Base-by-base conservation (phyloP, 2,888 invertebrate species). In the Gortyna flavago region DNA sequence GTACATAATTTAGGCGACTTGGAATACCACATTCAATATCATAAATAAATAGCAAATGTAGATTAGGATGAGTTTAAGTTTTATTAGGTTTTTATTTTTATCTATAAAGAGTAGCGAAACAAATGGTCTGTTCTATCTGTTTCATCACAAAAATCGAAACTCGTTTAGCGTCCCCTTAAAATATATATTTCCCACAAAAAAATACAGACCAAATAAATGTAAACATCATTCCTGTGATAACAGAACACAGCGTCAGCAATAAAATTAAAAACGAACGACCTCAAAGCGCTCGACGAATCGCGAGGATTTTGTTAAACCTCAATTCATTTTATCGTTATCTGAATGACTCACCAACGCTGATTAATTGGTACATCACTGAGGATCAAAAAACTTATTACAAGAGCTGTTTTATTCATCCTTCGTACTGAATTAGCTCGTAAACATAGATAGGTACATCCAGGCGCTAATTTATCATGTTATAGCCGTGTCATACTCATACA, bases 301-400 rank as follows among this genome's bases (percentile, higher is more conserved):
- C 70, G 71, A 68, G 75, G 75, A 74, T 87, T 87, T 79, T 65
- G 76, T 73, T 68, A 69, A 77, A 81, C 78, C 87, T 79, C 77
- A 72, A 88, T 88, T 79, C 59, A 87, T 87, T 87, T 86, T 51
- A 81, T 74, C 80, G 85, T 87, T 87, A 88, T 84, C 88, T 77
- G 79, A 75, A 80, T 81, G 75, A 87, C 75, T 81, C 80, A 80
- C 83, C 72, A 81, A 67, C 70, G 59, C 71, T 87, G 87, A 88
- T 86, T 88, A 87, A 87, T 88, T 86, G 80, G 76, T 62, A 80
- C 75, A 72, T 61, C 78, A 75, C 29, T 66, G 66, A 67, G 48
- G 32, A 68, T 61, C 59, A 80, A 82, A 79, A 85, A 75, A 78
- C 75, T 72, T 81, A 64, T 66, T 54, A 71, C 13, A 51, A 7